Evolutionary conservation across 2,888 invertebrate species (phyloP), one percentile per base, ranked within the genome.

Genomic region (Trilocha varians): DNA sequence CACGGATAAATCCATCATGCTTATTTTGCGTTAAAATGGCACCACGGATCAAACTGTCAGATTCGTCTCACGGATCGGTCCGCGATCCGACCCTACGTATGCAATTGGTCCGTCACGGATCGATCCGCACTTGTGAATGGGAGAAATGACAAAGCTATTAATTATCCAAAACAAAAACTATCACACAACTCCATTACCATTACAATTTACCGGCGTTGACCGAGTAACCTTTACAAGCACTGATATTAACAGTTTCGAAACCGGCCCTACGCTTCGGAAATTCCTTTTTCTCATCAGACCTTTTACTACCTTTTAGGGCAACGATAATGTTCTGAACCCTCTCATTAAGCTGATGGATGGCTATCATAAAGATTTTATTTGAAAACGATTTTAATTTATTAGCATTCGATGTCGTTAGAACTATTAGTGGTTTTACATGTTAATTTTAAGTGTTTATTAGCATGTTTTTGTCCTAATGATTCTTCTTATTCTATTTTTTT

Each of bases 161-260:
- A n/a, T n/a, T n/a, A n/a, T n/a, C n/a, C n/a, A n/a, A n/a, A n/a
- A n/a, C n/a, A n/a, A n/a, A n/a, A n/a, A n/a, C n/a, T n/a, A n/a
- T n/a, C n/a, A n/a, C n/a, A n/a, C n/a, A n/a, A n/a, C n/a, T n/a
- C n/a, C n/a, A n/a, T n/a, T n/a, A n/a, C 25, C 25, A 25, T 25
- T 25, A 25, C 49, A 33, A 46, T 49, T 51, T 49, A 48, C 47
- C 13, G 32, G 41, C 41, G 39, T 14, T 13, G 40, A 39, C 41
- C 38, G 45, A 25, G 8, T 25, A 11, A 25, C 25, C 25, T 25
- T 25, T 25, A 13, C 13, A 15, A n/a, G 16, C 15, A 13, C 16
- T 14, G 3, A 36, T 11, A 16, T 14, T 36, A 16, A 36, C 13
- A 36, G 36, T 11, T 36, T 36, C 13, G 15, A 36, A 15, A 36